Evolutionary conservation across 1,140 invertebrate species (phyloP), one percentile per base, ranked within the genome.

Genomic region (Papilio dardanus): DNA sequence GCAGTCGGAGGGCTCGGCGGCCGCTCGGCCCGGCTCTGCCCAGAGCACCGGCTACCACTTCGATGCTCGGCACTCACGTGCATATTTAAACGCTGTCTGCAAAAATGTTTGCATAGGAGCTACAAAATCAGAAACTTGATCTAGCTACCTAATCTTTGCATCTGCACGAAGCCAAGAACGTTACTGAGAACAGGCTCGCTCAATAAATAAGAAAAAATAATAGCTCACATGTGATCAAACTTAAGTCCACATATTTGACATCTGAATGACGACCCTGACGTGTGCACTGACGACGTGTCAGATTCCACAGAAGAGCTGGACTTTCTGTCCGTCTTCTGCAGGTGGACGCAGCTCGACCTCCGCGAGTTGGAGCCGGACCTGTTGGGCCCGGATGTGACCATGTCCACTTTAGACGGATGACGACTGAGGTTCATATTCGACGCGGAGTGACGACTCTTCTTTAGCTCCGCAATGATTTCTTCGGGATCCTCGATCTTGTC

Each of bases 401-500:
- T 78, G 19, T 79, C 80, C 0, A 80, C 77, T n/a, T 79, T 85
- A n/a, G 77, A 79, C 40, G 76, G 76, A 3, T 21, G 50, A 35
- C 69, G 75, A 21, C 65, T 66, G 7, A 74, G 77, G 12, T 80
- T 77, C 1, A 85, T 16, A 54, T 86, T 86, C 2, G 79, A 80
- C 35, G 84, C 83, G 2, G 86, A 87, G 62, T 71, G 83, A 42
- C 80, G 77, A 71, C 78, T 85, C 50, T 87, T 89, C 67, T 86
- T 89, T 0, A 89, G 78, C 16, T 87, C 87, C 1, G 80, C 71
- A 0, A 90, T 12, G 35, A 88, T 78, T 58, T 88, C 82, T 3
- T 90, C 85, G 0, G 87, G 83, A 66, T 91, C 85, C 0, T 77
- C 68, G 0, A 92, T 84, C 76, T 90, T 91, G 31, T 92, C 91